Conservation (phyloP, 2,888 invertebrate species). For the Ischnus inquisitorius region DNA sequence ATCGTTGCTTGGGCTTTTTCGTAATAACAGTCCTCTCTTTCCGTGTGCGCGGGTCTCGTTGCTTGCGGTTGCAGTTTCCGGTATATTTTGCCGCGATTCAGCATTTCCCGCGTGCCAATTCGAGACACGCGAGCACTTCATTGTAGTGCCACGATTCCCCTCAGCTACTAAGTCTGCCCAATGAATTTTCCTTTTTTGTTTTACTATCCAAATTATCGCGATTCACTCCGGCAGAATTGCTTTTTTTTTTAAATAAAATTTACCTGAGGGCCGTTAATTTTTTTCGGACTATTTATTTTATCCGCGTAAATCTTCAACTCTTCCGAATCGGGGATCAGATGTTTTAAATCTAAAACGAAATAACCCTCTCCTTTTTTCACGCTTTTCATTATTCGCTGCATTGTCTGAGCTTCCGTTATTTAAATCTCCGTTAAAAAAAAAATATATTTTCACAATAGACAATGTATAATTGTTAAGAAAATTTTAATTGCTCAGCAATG, state of each 20-base stretch:
- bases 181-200: too few relatives aligned
- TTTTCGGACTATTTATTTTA: too few relatives aligned
- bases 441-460: too few relatives aligned
- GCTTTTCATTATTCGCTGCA: not conserved
- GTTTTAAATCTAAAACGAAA: not conserved
- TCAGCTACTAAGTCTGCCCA: too few relatives aligned
- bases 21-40: slow-evolving; percentile 24
- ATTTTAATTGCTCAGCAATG: not conserved
- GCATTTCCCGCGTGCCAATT: slow-evolving; percentile 48
- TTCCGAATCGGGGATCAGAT: too few relatives aligned
- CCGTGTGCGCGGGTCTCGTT: slow-evolving; percentile 3
- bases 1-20: slow-evolving; percentile 31
- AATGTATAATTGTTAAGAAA: too few relatives aligned
- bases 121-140: slow-evolving; percentile 35
- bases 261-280: too few relatives aligned
- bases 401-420: not conserved
- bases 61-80: slow-evolving; percentile 42
- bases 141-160: slow-evolving; percentile 16
- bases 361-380: not conserved
- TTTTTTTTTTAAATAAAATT: too few relatives aligned
- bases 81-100: slow-evolving; percentile 41
- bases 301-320: too few relatives aligned
- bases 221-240: not conserved
- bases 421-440: not conserved
- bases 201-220: too few relatives aligned